phyloP scores from a whole-genome alignment of 2,113 vertebrate species.

The Isurus oxyrinchus region DNA sequence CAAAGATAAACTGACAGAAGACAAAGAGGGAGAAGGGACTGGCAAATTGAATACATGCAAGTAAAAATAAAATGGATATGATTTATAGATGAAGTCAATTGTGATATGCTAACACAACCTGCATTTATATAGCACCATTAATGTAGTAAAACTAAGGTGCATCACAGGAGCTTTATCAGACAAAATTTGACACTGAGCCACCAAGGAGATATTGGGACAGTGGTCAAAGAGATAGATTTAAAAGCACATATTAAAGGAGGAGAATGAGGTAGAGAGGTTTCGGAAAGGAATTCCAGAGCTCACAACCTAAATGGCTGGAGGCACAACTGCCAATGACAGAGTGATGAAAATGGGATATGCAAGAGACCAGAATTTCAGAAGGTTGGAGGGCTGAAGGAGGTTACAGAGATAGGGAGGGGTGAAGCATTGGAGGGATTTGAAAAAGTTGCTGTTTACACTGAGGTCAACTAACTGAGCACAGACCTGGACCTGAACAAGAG shows the following conservation, averaged over 20 bases:
- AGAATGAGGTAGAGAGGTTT: background rate
- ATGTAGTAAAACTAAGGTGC: background rate
- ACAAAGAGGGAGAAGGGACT: background rate
- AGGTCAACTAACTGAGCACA: no score
- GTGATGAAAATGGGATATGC: no score
- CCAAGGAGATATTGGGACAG: background rate
- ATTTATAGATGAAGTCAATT: background rate
- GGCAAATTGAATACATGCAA: background rate
- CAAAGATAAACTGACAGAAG: background rate
- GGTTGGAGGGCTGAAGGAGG: no score
- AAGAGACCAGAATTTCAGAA: no score
- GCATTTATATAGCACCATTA: background rate
- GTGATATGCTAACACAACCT: background rate
- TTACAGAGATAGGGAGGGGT: no score
- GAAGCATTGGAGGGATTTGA: no score
- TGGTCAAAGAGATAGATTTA: background rate
- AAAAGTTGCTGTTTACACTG: no score
- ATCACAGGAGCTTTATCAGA: background rate
- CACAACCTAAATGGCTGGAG: background rate
- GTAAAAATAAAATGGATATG: background rate
- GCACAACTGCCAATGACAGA: no score
- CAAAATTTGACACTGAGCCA: background rate
- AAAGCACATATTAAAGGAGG: background rate
- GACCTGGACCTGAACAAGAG: no score
- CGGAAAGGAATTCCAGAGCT: background rate